Base-by-base conservation (phyloP, 1,140 invertebrate species). In the Euwallacea similis region DNA sequence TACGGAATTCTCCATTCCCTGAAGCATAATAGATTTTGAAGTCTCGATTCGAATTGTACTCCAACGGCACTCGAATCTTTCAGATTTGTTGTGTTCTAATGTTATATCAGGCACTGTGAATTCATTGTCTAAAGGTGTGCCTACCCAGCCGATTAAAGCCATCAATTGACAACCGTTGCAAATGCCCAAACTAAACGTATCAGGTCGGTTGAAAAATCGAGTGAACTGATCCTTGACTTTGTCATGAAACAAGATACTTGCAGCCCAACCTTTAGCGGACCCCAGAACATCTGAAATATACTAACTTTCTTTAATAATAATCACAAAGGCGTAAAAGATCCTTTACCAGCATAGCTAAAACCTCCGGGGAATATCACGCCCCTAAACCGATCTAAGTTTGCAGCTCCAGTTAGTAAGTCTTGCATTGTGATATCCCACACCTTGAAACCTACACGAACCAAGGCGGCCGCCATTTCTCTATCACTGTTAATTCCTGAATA, bases 121-220 rank as follows among this genome's bases (percentile, higher is more conserved):
- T 3, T 59, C 59, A 53, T 79, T 74, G 46, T 74, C 75, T n/a
- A 75, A 69, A 0, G 76, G 69, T 10, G 56, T 62, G 0, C 76
- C 80, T 43, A 95, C 83, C 90, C 91, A 95, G 7, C 92, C 92
- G 21, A 96, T 84, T 7, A 97, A 81, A 41, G 90, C 92, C 93
- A 98, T 95, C 50, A 99, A 81, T 79, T 99, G 97, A 79, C 97
- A 98, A 0, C 97, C 97, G 83, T 99, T 99, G 79, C 97, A 99
- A 8, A 99, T 93, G 50, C 97, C 97, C 55, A 99, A 87, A 73
- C 95, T 97, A 80, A 99, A 99, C 0, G 94, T 97, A 79, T 98
- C 90, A 2, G 83, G 74, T 16, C 94, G 86, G 7, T 81, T 77
- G 50, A 86, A 81, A 83, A 97, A 97, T 66, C 85, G 81, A 42